These are phyloP conservation scores for Cyprichromis sp. DNA, from an alignment of 2,113 vertebrate genomes.

Conservation along the genomic window DNA sequence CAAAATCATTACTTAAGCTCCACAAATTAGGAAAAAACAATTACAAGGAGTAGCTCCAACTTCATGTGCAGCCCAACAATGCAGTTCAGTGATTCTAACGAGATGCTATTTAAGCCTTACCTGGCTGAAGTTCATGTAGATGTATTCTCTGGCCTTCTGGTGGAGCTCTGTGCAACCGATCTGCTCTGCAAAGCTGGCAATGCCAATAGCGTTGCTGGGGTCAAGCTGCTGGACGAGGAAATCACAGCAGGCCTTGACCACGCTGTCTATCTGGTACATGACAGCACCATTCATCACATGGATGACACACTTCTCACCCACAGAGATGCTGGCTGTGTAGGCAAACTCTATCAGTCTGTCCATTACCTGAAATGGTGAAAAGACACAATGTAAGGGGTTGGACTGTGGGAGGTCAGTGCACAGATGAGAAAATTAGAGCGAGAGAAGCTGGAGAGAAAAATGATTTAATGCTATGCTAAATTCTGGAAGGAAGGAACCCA, in stretches of 20 bases:
- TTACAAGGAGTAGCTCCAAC: not conserved
- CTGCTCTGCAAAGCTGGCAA: constrained; percentile 91
- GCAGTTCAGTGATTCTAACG: not conserved
- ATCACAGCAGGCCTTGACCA: constrained; percentile 88
- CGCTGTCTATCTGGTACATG: constrained; percentile 97
- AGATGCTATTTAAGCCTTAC: constrained; percentile 46
- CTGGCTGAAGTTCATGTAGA: constrained; percentile 94
- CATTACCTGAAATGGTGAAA: constrained; percentile 74
- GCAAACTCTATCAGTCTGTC: constrained; percentile 88
- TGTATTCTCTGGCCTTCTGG: constrained; percentile 87
- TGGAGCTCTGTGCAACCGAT: constrained; percentile 86
- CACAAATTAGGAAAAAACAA: not conserved
- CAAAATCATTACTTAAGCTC: not conserved
- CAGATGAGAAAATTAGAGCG: not conserved
- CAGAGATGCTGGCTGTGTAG: constrained; percentile 90
- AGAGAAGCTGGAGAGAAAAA: not conserved
- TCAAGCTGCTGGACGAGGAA: constrained; percentile 90
- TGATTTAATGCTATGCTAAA: not conserved
- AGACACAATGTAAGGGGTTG: not conserved
- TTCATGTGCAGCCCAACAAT: not conserved
- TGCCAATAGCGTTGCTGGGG: constrained; percentile 95
- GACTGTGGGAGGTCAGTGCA: not conserved
- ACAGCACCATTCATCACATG: constrained; percentile 91
- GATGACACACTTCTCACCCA: constrained; percentile 91
- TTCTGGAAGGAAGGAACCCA: not conserved